Percentiles rank a stretch among this genome's conserved stretches.
These are phyloP conservation scores for Oxyteleia sp. DNA, from an alignment of 2,888 invertebrate species.

Conservation along the genomic window DNA sequence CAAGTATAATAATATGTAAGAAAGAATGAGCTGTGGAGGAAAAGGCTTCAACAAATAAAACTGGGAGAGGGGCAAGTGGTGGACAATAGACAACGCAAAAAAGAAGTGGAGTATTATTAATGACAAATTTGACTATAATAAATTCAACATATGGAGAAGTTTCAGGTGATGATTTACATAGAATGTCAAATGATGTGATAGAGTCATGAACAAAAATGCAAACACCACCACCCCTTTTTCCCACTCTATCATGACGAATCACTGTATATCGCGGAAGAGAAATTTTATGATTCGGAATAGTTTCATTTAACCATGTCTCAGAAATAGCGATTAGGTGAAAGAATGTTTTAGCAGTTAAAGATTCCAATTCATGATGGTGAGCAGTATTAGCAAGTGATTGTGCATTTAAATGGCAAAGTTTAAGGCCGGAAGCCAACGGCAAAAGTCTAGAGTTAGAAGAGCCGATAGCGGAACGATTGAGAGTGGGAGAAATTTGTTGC, in stretches of 20 bases:
- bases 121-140: neutral
- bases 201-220: neutral
- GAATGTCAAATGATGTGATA: neutral
- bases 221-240: neutral
- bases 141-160: neutral
- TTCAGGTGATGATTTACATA: neutral
- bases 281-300: neutral
- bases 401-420: conserved; percentile 2
- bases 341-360: neutral
- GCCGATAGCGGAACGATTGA: no score
- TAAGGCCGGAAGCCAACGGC: no score
- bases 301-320: conserved; percentile 4
- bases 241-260: neutral
- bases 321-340: neutral
- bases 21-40: neutral
- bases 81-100: conserved; percentile 1
- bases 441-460: no score
- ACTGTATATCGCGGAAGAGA: neutral
- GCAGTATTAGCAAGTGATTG: neutral
- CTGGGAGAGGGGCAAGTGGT: neutral
- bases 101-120: neutral
- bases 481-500: no score
- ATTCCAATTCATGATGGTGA: neutral
- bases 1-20: neutral
- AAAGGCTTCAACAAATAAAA: neutral